Base-by-base conservation (phyloP, 2,888 invertebrate species). In the Vesta saturnalis region DNA sequence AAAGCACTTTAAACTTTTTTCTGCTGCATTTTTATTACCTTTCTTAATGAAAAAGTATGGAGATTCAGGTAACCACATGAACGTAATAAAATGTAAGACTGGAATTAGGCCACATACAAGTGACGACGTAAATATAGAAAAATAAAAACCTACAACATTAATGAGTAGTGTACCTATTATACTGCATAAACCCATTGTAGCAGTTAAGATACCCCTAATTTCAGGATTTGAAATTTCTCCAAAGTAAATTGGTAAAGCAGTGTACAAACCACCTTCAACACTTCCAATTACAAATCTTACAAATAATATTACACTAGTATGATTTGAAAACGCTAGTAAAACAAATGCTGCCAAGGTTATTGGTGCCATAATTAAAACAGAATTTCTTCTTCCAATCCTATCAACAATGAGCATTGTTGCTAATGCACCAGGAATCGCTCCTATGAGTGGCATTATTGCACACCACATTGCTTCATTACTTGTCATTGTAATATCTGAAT, bases 1-100 rank as follows among this genome's bases (percentile, higher is more conserved):
- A 56, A 92, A 81, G 78, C 86, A 87, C 73, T 85, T 84, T 67
- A 92, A 84, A n/a, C 90, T 85, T 47, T 81, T 75, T 16, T 83
- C 79, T 0, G 89, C 89, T 16, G 85, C 85, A 1, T 81, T 77
- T 64, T 85, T 83, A 15, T 82, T 79, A 5, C 81, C 80, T 55
- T 82, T 83, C 39, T 85, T 83, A 43, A 86, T 80, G 70, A 83
- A 80, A 72, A 83, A 86, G 60, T 88, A 85, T 0, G 90, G 89
- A 0, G 88, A 87, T 83, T 92, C 92, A 12, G 92, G 92, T 80
- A 91, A 85, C 78, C 87, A 87, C 23, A 87, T 80, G 79, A 90
- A 88, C 8, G 86, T 83, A 15, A 87, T 64, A 54, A 90, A 83
- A 77, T 90, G 88, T 47, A 88, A 77, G 19, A 89, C 79, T 8